Evolutionary conservation across 1,140 invertebrate genomes (phyloP), one percentile per base, ranked within the genome.

Genomic region (Dendrolimus punctatus): DNA sequence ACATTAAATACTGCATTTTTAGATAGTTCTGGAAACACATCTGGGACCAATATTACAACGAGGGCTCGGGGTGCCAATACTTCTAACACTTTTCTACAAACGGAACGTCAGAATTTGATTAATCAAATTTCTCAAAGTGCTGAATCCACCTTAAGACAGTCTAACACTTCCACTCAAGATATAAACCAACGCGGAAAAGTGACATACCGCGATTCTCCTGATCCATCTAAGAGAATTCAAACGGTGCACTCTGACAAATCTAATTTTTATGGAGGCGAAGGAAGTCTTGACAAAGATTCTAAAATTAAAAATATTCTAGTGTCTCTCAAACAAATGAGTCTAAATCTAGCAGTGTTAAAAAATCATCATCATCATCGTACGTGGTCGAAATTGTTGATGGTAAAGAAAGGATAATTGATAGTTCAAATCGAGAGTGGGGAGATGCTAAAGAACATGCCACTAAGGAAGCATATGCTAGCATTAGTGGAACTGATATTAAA

Each of bases 301-400:
- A 84, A 80, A 45, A 76, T 71, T 37, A 82, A 78, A 56, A 85
- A 53, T 84, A 60, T 45, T 75, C 48, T 46, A 81, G 71, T 49
- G 81, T 78, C 9, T 84, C 84, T 8, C 74, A 84, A 47, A 73
- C 80, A 37, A 87, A 76, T 66, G 82, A 87, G 64, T 69, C 72
- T 55, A 87, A 79, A 63, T 81, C 75, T 47, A 86, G 77, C 52
- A 83, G 61, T 55, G 71, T 86, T 1, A 79, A 80, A 52, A 90
- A 90, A 72, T 89, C 87, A 10, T 88, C 89, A 9, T 89, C 89
- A 4, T 87, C 83, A 9, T 89, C 87, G 45, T 89, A 90, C 55
- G 88, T 89, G 6, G 81, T 90, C 46, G 88, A 90, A 76, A 88
- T 90, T 52, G 87, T 91, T 38, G 89, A 91, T 63, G 90, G 90